These are phyloP conservation scores for Onthophagus sagittarius DNA, from an alignment of 2,888 invertebrate genomes.

Conservation along the genomic window DNA sequence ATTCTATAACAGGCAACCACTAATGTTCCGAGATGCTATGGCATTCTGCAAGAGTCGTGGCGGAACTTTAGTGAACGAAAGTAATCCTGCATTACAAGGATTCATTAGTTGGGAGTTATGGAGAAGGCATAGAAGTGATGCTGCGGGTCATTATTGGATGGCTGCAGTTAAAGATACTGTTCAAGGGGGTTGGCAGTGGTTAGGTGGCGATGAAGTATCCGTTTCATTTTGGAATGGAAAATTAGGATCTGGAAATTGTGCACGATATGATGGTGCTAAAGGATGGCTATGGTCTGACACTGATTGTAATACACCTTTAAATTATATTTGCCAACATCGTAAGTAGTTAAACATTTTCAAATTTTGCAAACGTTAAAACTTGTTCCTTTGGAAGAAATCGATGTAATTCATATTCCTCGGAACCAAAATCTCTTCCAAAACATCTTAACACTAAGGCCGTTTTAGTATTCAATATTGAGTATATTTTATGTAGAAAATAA, in stretches of 20 bases:
- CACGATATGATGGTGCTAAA: conserved; percentile 86
- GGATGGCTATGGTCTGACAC: conserved; percentile 95
- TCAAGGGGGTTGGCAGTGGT: conserved; percentile 85
- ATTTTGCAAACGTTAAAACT: too few relatives aligned
- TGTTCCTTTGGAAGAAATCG: not conserved
- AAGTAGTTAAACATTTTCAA: conserved; percentile 49
- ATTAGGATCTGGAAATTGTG: conserved; percentile 78
- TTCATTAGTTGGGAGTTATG: conserved; percentile 94
- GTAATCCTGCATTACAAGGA: conserved; percentile 89
- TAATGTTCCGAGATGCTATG: conserved; percentile 74
- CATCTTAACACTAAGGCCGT: too few relatives aligned
- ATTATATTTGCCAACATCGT: conserved; percentile 93
- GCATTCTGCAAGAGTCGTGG: conserved; percentile 70
- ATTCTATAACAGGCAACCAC: conserved; percentile 84
- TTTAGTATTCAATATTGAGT: not conserved
- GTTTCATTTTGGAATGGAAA: conserved; percentile 92
- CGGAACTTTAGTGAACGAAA: conserved; percentile 84
- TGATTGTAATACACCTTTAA: conserved; percentile 76
- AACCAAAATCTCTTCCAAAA: not conserved
- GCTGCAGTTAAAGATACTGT: conserved; percentile 82
- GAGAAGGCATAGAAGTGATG: conserved; percentile 85
- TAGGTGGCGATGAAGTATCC: conserved; percentile 81
- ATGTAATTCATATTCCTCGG: not conserved
- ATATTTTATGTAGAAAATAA: too few relatives aligned
- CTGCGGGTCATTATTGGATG: conserved; percentile 93